Evolutionary conservation across 2,797 vertebrate genomes (phyloP).

Genomic region (Mastacembelus armatus): DNA sequence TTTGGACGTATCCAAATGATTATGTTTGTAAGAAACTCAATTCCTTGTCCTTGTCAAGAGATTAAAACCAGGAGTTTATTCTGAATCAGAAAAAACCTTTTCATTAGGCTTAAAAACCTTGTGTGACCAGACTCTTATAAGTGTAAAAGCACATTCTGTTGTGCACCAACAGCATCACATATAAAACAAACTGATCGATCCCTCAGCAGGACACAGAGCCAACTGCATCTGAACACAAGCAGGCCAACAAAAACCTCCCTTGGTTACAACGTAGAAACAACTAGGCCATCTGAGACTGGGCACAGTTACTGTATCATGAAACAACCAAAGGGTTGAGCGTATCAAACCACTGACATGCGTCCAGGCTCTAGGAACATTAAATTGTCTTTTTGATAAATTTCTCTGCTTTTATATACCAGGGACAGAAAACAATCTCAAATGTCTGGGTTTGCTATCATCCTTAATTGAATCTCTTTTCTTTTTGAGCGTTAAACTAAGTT

Average conservation of each 20-base stretch:
- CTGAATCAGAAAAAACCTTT: neutral
- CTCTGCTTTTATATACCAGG: neutral
- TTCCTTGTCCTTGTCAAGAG: neutral
- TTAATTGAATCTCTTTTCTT: too few relatives aligned
- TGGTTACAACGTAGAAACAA: neutral
- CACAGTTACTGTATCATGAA: constrained; percentile 2
- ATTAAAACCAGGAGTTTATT: neutral
- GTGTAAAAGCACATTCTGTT: too few relatives aligned
- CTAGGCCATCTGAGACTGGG: neutral
- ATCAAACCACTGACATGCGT: constrained; percentile 9
- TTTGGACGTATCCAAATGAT: constrained; percentile 55
- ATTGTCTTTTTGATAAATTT: neutral
- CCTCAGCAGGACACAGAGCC: constrained; percentile 1
- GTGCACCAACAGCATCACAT: too few relatives aligned
- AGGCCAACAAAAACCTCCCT: neutral
- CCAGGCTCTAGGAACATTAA: neutral
- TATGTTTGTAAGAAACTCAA: neutral
- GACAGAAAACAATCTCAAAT: too few relatives aligned
- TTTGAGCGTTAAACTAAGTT: too few relatives aligned
- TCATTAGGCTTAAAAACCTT: neutral
- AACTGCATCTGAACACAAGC: constrained; percentile 6
- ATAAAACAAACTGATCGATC: constrained; percentile 12
- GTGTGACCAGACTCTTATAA: neutral
- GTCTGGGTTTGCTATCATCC: too few relatives aligned
- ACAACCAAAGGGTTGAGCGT: neutral